Conservation (phyloP, 1,140 invertebrate genomes). For the Octopus bimaculoides region DNA sequence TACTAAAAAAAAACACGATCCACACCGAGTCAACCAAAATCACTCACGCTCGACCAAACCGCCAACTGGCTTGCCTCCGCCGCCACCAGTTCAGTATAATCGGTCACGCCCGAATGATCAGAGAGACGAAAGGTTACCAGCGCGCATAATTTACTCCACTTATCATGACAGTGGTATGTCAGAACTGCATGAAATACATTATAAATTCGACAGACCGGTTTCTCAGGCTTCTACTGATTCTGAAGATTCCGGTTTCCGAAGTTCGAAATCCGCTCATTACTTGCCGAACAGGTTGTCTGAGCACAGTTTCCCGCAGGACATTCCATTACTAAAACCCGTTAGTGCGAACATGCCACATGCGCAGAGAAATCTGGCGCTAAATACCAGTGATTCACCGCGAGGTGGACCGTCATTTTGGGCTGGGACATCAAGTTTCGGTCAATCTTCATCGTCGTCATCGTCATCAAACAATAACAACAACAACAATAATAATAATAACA, state of each 20-base stretch:
- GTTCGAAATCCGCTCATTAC: conserved; percentile 39
- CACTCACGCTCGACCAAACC: conserved; percentile 21
- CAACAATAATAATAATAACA: no score
- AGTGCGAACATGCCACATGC: conserved; percentile 17
- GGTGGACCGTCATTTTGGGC: background rate
- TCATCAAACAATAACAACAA: background rate
- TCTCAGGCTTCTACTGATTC: conserved; percentile 47
- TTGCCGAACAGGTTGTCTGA: conserved; percentile 23
- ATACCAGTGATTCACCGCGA: background rate
- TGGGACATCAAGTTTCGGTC: background rate
- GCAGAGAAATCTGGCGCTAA: conserved; percentile 3
- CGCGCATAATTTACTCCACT: conserved; percentile 19
- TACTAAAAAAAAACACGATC: conserved; percentile 40
- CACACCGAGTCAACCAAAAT: conserved; percentile 31
- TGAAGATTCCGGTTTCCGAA: conserved; percentile 44
- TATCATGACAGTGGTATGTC: conserved; percentile 44
- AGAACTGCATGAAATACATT: conserved; percentile 32
- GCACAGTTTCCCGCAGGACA: conserved; percentile 23
- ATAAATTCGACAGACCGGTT: conserved; percentile 31
- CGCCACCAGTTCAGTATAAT: background rate
- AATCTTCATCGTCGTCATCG: background rate
- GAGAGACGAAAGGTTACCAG: background rate
- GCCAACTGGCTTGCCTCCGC: conserved; percentile 23
- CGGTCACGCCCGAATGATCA: background rate
- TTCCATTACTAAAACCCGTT: conserved; percentile 33